Base-by-base conservation (phyloP, 37 sponge, comb jelly and placozoan species). In the Spongia lamella region DNA sequence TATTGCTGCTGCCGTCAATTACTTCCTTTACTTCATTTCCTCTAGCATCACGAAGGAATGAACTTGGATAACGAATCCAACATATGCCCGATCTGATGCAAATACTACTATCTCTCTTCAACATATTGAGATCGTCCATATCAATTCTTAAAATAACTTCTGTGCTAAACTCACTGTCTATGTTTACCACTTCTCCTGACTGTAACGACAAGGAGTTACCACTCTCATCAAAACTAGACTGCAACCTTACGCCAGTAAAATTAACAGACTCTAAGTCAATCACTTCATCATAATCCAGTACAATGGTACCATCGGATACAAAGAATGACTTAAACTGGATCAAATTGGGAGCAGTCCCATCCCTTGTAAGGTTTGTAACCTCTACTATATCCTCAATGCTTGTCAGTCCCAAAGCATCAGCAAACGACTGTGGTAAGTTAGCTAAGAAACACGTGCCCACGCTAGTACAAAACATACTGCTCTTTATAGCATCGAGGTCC, bases 401-500 rank as follows among this genome's bases (percentile, higher is more conserved):
- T 11, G 66, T 22, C 0, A 73, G 53, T 16, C 82, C 85, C 2
- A 64, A 56, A 14, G 76, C 79, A 75, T 95, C 96, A 61, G 43
- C 25, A 1, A 94, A 53, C 0, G 92, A 76, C 59, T 61, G 72
- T 2, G 72, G 35, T 1, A 78, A 52, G 31, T 79, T 78, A 30
- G 70, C 40, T 1, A 93, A 76, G 43, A 32, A 89, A 55, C 83
- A 88, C 26, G 82, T 73, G 5, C 9, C n/a, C 16, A 82, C 80
- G 33, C 63, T 69, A 0, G 85, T 89, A 63, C 93, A 92, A 2
- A 92, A 38, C 16, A 68, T 62, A 32, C 39, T 30, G 49, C 93
- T 86, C 68, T 92, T 92, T 51, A 92, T 76, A 13, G 82, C 74
- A 37, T 90, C 80, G 20, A 90, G 75, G 34, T 90, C 90, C 5